These are phyloP conservation scores for Belonocnema kinseyi DNA, from an alignment of 1,140 invertebrate species.

Conservation along the genomic window DNA sequence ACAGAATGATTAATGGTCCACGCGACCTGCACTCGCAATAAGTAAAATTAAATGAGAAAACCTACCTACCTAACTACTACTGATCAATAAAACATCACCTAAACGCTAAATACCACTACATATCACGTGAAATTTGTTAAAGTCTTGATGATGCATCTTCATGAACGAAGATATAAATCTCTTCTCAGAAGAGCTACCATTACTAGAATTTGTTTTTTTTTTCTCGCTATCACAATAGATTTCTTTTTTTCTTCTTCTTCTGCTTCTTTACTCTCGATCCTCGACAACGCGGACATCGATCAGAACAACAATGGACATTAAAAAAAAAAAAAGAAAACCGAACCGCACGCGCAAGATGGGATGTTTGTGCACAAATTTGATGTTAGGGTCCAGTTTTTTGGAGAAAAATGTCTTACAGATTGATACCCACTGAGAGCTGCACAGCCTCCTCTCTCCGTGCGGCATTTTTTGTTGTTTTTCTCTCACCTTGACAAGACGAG, in stretches of 20 bases:
- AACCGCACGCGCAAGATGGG: too few relatives aligned
- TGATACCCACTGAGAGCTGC: too few relatives aligned
- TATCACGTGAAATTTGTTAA: slow-evolving; percentile 70
- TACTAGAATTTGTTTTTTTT: slow-evolving; percentile 61
- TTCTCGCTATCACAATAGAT: slow-evolving; percentile 66
- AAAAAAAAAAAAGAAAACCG: too few relatives aligned
- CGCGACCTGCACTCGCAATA: slow-evolving; percentile 48
- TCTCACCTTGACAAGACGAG: too few relatives aligned
- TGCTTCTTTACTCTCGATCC: slow-evolving; percentile 24
- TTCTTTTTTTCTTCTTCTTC: slow-evolving; percentile 46
- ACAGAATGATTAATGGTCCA: slow-evolving; percentile 27
- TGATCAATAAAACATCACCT: slow-evolving; percentile 55
- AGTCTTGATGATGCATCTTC: slow-evolving; percentile 69
- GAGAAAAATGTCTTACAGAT: too few relatives aligned
- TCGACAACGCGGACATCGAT: slow-evolving; percentile 36
- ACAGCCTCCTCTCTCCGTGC: too few relatives aligned
- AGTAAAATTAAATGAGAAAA: slow-evolving; percentile 51
- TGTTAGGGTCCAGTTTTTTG: too few relatives aligned
- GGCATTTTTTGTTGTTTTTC: too few relatives aligned
- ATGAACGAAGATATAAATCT: slow-evolving; percentile 61
- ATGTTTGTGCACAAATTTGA: too few relatives aligned
- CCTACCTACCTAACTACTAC: slow-evolving; percentile 53
- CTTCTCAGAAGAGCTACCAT: slow-evolving; percentile 62
- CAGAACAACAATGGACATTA: background rate
- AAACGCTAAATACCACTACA: slow-evolving; percentile 57